Base-by-base conservation (phyloP, 2,888 invertebrate species). In the Baccha elongata region DNA sequence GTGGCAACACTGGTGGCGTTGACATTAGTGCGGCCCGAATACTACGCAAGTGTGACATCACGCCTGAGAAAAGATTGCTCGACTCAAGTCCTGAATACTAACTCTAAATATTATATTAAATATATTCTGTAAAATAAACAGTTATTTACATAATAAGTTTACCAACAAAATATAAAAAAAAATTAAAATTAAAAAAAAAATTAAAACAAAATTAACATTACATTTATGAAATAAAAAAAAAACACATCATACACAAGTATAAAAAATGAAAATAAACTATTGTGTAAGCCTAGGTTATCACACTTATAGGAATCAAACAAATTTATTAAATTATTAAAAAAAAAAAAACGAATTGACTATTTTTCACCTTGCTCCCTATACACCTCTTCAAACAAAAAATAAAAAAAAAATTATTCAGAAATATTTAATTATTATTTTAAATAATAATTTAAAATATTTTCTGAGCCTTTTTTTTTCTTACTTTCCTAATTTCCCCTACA, bases 81-180 rank as follows among this genome's bases (percentile, higher is more conserved):
- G 91, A 91, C 87, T 90, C 91, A 85, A 90, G 90, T 88, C 89
- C 90, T 83, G 91, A 91, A 85, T 91, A 90, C 86, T 91, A 87
- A 86, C 68, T 76, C 37, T 78, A 83, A 83, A 83, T 42, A 44
- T 68, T 83, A 78, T 78, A 75, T 78, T 78, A 76, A 72, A 69
- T 64, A 69, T 76, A 81, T 76, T 81, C 76, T 81, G 81, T 81
- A 81, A 81, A 81, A 67, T 81, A 67, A 71, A 69, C 65, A 50
- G 32, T 55, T 60, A 55, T 32, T 37, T 52, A 53, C 19, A 26
- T 23, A 0, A 35, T 52, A 73, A 78, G 55, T 73, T 68, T 78
- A 71, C 53, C 55, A 80, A 60, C 37, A 60, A 53, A 71, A 42
- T 32, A 32, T 32, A 32, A 23, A 62, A 37, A 74, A 55, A 71